phyloP scores from a whole-genome alignment of 1,140 invertebrate species.

The Lucilia sericata region DNA sequence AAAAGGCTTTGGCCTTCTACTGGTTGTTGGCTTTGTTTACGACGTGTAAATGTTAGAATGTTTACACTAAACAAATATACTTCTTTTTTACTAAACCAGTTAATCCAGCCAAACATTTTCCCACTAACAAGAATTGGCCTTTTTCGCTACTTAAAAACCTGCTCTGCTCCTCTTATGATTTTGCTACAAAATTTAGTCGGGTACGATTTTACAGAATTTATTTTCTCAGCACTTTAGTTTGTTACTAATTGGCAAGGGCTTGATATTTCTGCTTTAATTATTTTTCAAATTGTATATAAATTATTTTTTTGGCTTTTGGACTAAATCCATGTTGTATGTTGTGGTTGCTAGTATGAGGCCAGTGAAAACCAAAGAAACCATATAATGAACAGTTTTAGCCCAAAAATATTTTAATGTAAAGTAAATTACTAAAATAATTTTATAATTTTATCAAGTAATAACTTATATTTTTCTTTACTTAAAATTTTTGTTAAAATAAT shows the following conservation, averaged over 20 bases:
- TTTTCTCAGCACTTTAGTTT: no score
- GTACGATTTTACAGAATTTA: not conserved
- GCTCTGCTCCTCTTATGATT: not conserved
- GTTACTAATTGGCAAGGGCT: no score
- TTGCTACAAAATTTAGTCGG: not conserved
- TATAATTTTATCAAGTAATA: not conserved
- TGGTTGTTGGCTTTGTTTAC: no score
- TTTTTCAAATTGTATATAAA: no score
- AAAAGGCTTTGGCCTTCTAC: no score
- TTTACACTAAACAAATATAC: not conserved
- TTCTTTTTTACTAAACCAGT: no score
- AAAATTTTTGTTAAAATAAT: conserved; percentile 30
- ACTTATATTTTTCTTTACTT: not conserved
- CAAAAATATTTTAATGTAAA: not conserved
- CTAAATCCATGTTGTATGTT: not conserved
- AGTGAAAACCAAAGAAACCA: not conserved
- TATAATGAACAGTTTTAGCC: not conserved
- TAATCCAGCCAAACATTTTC: no score
- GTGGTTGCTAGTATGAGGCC: not conserved
- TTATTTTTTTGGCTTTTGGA: not conserved
- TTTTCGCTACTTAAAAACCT: not conserved
- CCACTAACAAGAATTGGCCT: not conserved
- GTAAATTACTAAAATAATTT: not conserved
- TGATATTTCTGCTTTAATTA: no score
- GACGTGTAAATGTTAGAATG: no score